Percentiles rank a stretch among this genome's conserved stretches.
Conservation (phyloP, 2,113 vertebrate species). For the Rhineura floridana region DNA sequence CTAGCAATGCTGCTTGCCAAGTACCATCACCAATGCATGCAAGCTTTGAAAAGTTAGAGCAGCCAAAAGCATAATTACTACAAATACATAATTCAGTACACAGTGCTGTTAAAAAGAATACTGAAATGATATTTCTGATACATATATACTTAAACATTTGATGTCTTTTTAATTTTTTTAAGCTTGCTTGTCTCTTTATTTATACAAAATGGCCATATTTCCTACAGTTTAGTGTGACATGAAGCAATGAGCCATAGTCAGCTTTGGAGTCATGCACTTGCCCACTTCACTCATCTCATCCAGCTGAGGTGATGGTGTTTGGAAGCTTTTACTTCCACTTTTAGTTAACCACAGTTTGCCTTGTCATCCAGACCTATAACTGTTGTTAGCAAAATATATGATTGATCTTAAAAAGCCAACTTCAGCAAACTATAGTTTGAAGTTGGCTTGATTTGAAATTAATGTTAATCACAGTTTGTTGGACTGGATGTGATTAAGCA, state of each 20-base stretch:
- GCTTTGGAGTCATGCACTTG: background rate
- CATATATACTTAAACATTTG: slow-evolving; percentile 1
- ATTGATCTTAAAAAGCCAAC: background rate
- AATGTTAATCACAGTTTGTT: background rate
- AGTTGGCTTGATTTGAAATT: background rate
- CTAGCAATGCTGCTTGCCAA: slow-evolving; percentile 27
- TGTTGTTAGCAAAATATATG: background rate
- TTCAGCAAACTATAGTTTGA: background rate
- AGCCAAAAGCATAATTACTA: slow-evolving; percentile 41
- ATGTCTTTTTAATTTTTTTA: background rate
- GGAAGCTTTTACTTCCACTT: background rate
- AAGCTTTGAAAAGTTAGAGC: slow-evolving; percentile 44
- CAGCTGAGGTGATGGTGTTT: background rate
- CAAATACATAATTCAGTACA: slow-evolving; percentile 23
- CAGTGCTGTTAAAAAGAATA: background rate
- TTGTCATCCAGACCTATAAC: background rate
- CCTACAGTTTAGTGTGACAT: background rate
- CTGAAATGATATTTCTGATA: slow-evolving; percentile 15
- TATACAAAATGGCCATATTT: background rate
- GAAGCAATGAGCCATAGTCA: background rate
- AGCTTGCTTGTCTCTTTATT: slow-evolving; percentile 43
- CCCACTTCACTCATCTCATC: background rate
- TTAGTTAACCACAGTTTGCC: background rate
- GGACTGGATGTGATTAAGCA: background rate
- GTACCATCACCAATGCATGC: slow-evolving; percentile 43